Conservation (phyloP, 2,888 invertebrate genomes). For the Rhagophthalmus giganteus region DNA sequence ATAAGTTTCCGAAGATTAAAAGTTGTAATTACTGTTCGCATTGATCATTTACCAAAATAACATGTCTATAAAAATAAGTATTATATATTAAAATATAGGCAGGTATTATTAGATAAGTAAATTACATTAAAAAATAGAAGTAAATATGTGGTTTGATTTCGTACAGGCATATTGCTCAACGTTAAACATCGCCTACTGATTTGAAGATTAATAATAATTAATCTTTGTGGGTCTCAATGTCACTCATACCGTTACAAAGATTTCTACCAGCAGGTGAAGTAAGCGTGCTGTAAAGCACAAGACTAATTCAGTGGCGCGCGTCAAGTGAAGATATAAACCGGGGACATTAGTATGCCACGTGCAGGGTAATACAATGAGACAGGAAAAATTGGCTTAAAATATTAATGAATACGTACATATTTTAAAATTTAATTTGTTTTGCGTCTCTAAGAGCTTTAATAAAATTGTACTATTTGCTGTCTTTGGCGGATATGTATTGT, state of each 20-base stretch:
- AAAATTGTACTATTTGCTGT: conserved; percentile 12
- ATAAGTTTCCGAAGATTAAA: no score
- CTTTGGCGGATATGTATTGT: conserved; percentile 14
- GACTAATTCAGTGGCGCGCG: conserved; percentile 27
- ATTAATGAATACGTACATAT: conserved; percentile 33
- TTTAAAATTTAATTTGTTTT: conserved; percentile 28
- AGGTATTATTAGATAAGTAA: no score
- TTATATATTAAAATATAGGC: no score
- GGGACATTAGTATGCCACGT: conserved; percentile 34
- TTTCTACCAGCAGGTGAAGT: conserved; percentile 10
- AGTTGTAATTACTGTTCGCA: no score
- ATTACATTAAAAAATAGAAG: no score
- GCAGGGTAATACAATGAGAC: conserved; percentile 34
- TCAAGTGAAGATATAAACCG: conserved; percentile 17
- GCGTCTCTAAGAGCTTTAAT: conserved; percentile 18
- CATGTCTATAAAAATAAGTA: no score
- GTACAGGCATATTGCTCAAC: no score
- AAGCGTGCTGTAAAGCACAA: conserved; percentile 21
- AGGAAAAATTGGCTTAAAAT: conserved; percentile 37
- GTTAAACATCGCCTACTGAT: conserved; percentile 12
- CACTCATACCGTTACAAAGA: conserved; percentile 20
- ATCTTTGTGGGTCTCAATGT: conserved; percentile 24
- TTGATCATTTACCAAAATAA: no score
- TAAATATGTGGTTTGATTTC: no score
- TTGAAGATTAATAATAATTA: conserved; percentile 18